Evolutionary conservation across 2,888 invertebrate genomes (phyloP), one percentile per base, ranked within the genome.

Genomic region (Auanema freiburgensis): DNA sequence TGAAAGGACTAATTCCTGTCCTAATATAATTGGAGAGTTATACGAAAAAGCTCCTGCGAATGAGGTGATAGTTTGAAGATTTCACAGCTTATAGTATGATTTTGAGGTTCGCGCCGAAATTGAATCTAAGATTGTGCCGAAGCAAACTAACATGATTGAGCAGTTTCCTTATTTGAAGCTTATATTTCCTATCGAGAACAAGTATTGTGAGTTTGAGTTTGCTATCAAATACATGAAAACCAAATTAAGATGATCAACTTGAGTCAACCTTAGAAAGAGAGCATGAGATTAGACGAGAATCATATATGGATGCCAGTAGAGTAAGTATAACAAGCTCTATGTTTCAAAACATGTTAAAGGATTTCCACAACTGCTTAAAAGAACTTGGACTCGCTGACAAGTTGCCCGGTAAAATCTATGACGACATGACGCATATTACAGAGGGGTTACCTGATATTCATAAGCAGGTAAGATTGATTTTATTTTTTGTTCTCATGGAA

Each of bases 361-460:
- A 60, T 11, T 67, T 65, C 49, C 73, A 73, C 53, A 42, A 51
- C 41, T 49, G 57, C 23, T 56, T 73, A 24, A 68, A 67, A 57
- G 62, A 65, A 11, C 57, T 76, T 16, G 69, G 69, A 16, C 40
- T 76, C 57, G 74, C 76, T 2, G 74, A 76, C 49, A 57, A 63
- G 8, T 43, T 71, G 3, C 76, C 75, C 0, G 75, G 75, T 2
- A 56, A 60, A 40, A 71, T 73, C 51, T 76, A 72, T 55, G 76
- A 76, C 50, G 76, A 76, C 43, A 53, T 76, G 66, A 25, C 40
- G 4, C 67, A 66, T 16, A 71, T 73, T 4, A 59, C 71, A 2
- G 40, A 69, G 50, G 65, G 65, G 0, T 49, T 73, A 14, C 33
- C 64, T 2, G 55, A 21, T 50, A 8, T 65, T 21, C 71, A 71